Conservation (phyloP, 2,797 vertebrate species). For the Trachops cirrhosus region DNA sequence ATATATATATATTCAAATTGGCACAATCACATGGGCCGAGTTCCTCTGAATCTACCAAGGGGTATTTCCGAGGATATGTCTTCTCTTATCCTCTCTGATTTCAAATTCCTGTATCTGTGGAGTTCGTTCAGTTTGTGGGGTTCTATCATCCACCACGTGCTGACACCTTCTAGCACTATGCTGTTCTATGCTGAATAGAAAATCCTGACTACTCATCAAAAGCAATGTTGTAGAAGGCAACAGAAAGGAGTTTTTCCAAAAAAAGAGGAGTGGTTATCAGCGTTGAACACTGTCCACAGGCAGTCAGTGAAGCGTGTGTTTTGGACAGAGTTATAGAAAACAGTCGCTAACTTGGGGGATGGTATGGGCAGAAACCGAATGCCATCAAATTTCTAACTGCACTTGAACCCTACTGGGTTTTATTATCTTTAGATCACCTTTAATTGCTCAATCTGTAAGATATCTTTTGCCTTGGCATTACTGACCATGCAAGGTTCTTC, state of each 20-base stretch:
- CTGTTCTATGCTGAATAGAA: neutral
- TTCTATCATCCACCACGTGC: neutral
- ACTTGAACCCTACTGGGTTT: neutral
- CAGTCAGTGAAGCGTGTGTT: neutral
- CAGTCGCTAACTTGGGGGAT: neutral
- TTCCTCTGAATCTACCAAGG: neutral
- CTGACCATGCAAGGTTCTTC: neutral
- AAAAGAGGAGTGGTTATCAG: neutral
- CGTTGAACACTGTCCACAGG: neutral
- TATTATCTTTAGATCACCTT: conserved; percentile 31
- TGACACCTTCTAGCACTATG: neutral
- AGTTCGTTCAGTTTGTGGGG: neutral
- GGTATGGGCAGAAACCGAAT: neutral
- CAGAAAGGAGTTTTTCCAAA: neutral
- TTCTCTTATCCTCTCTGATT: neutral
- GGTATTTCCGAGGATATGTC: neutral
- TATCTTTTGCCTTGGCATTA: neutral
- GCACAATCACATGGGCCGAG: neutral
- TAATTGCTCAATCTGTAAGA: neutral
- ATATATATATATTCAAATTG: neutral
- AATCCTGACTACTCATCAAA: neutral
- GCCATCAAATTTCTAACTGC: neutral
- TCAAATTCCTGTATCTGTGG: neutral
- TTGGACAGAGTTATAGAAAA: neutral
- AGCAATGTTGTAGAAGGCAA: neutral